A percentile compares a stretch with the other conserved stretches of the same genome.
These are phyloP conservation scores for Agriopis aurantiaria DNA, from an alignment of 2,888 invertebrate genomes.

Conservation along the genomic window DNA sequence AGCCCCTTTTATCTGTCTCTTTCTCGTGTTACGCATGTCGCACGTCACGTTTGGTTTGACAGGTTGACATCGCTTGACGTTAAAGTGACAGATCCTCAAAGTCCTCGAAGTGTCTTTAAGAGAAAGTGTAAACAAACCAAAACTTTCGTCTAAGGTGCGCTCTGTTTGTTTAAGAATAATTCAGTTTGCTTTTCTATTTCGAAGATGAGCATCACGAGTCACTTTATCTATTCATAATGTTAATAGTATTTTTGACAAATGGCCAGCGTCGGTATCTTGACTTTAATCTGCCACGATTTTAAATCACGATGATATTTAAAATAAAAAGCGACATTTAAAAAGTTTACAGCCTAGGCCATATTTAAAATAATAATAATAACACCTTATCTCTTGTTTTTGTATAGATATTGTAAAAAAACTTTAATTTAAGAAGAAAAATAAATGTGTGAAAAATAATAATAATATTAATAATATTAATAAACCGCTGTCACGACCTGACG, in stretches of 20 bases:
- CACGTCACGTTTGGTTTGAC: conserved; percentile 49
- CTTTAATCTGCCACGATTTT: conserved; percentile 6
- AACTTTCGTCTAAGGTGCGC: conserved; percentile 52
- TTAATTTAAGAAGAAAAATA: too few relatives aligned
- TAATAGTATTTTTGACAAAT: conserved; percentile 19
- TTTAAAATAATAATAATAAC: too few relatives aligned
- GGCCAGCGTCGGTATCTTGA: conserved; percentile 10
- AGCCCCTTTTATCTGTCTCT: conserved; percentile 48
- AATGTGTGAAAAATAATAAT: too few relatives aligned
- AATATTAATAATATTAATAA: too few relatives aligned
- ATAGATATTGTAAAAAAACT: too few relatives aligned
- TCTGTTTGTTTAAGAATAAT: conserved; percentile 58
- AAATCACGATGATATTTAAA: neutral
- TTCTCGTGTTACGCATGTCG: conserved; percentile 47
- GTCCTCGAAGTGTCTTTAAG: conserved; percentile 62
- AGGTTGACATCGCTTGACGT: conserved; percentile 52
- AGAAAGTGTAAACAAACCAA: conserved; percentile 81
- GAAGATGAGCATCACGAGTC: conserved; percentile 37
- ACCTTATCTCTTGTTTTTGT: too few relatives aligned
- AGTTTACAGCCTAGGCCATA: neutral
- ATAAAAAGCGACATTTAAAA: neutral
- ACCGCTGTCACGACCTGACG: too few relatives aligned
- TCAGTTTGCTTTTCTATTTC: conserved; percentile 49
- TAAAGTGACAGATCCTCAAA: conserved; percentile 58
- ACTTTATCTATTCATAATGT: conserved; percentile 33